phyloP scores from a whole-genome alignment of 1,140 invertebrate species.

The Oryctes rhinoceros region DNA sequence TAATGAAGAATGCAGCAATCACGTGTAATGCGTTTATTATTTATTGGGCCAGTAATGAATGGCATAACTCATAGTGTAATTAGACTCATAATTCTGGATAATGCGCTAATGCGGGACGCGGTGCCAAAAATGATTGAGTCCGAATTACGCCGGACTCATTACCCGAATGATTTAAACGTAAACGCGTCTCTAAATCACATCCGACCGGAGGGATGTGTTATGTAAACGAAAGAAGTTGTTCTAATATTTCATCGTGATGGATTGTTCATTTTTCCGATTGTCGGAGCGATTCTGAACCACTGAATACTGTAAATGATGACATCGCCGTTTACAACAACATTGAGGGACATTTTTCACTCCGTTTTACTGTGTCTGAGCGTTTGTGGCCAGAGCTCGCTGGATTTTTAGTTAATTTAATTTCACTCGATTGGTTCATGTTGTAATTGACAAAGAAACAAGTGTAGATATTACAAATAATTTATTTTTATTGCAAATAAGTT shows the following conservation, averaged over 20 bases:
- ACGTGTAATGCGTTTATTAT: slow-evolving; percentile 59
- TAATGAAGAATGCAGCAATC: slow-evolving; percentile 59
- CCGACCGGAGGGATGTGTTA: slow-evolving; percentile 26
- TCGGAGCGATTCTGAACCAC: slow-evolving; percentile 36
- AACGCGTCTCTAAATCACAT: slow-evolving; percentile 26
- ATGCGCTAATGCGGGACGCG: slow-evolving; percentile 58
- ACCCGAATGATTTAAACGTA: slow-evolving; percentile 41
- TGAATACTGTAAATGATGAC: slow-evolving; percentile 36
- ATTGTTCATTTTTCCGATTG: slow-evolving; percentile 37
- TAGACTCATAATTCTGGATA: slow-evolving; percentile 60
- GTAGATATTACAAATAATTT: too few relatives aligned
- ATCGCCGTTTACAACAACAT: slow-evolving; percentile 20
- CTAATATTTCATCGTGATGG: slow-evolving; percentile 33
- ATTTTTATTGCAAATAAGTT: too few relatives aligned
- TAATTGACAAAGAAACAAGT: too few relatives aligned
- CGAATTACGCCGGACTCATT: slow-evolving; percentile 50
- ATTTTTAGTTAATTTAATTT: too few relatives aligned
- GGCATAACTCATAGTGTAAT: slow-evolving; percentile 60
- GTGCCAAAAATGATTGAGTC: slow-evolving; percentile 60
- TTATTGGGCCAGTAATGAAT: slow-evolving; percentile 58
- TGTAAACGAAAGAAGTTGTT: slow-evolving; percentile 37
- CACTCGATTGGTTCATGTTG: too few relatives aligned
- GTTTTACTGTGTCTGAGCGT: neutral
- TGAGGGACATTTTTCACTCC: neutral
- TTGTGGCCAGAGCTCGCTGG: too few relatives aligned